Evolutionary conservation across 2,888 invertebrate genomes (phyloP), one percentile per base, ranked within the genome.

Genomic region (Nomada goodeniana): DNA sequence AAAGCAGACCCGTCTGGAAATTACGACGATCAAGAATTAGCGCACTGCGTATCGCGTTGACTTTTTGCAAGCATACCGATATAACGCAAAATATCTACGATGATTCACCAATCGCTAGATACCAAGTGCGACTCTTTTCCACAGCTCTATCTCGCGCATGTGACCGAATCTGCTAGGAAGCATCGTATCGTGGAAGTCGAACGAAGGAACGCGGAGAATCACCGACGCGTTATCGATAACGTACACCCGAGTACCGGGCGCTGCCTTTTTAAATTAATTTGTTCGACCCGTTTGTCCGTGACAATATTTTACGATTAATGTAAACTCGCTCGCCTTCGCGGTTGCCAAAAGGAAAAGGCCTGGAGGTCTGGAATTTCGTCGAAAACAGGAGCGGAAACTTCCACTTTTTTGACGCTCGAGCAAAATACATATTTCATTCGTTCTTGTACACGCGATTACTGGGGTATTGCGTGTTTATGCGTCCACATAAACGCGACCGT

Each of bases 81-180:
- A 29, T 2, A 15, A 2, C 18, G 18, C 1, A 20, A 9, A 67
- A 23, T 15, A 52, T 11, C 7, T 4, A 36, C 4, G 36, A 50
- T 52, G 60, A 71, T 60, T 71, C 50, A 71, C 5, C 10, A 50
- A 20, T 36, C 15, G 18, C 2, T 18, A 29, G 7, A 71, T 36
- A 61, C 18, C 36, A 23, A 18, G 7, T 26, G 18, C 15, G n/a
- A 20, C 47, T 60, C 3, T 59, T 36, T 42, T 36, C 36, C 42
- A 9, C 23, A 2, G 13, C 26, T 57, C 0, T 13, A 7, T 61
- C 20, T 61, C 20, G 47, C 2, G n/a, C 44, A n/a, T 26, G 44
- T 57, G 29, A 47, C 70, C 11, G n/a, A 36, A 53, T 3, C 9
- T 52, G 29, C 15, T 11, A 9, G 26, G 26, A 26, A 26, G 26